Conservation (phyloP, 2,888 invertebrate species). For the Drosophila paucipuncta region DNA sequence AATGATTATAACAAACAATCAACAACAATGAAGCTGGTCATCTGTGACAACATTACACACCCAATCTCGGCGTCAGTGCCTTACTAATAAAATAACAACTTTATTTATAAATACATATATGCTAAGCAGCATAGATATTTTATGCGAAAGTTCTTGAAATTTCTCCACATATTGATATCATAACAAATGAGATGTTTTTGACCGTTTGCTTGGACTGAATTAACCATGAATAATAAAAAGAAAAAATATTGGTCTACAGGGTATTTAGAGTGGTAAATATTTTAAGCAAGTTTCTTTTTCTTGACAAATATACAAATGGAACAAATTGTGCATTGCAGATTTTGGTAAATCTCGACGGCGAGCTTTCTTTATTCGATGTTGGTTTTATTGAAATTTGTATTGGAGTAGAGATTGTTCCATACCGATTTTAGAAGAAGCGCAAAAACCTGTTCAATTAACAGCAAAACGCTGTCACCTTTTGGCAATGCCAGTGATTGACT, state of each 20-base stretch:
- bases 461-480: conserved; percentile 43
- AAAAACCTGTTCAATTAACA: conserved; percentile 58
- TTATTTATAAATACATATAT: not conserved
- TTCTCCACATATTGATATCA: not conserved
- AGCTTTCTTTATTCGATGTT: not conserved
- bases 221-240: not conserved
- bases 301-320: not conserved
- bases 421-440: conserved; percentile 3
- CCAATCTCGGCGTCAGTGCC: not conserved
- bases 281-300: not conserved
- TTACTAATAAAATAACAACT: not conserved
- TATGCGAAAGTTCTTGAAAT: conserved; percentile 10
- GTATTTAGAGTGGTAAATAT: not conserved
- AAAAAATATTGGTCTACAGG: not conserved
- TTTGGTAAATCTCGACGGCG: not conserved
- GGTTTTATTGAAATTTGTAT: not conserved
- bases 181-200: not conserved
- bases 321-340: not conserved
- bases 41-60: not conserved
- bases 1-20: not conserved
- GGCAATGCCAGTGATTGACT: conserved; percentile 19
- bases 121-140: not conserved
- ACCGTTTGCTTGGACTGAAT: not conserved
- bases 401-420: conserved; percentile 4
- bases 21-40: not conserved